phyloP scores from a whole-genome alignment of 1,140 invertebrate genomes.

The Antheraea mylitta region DNA sequence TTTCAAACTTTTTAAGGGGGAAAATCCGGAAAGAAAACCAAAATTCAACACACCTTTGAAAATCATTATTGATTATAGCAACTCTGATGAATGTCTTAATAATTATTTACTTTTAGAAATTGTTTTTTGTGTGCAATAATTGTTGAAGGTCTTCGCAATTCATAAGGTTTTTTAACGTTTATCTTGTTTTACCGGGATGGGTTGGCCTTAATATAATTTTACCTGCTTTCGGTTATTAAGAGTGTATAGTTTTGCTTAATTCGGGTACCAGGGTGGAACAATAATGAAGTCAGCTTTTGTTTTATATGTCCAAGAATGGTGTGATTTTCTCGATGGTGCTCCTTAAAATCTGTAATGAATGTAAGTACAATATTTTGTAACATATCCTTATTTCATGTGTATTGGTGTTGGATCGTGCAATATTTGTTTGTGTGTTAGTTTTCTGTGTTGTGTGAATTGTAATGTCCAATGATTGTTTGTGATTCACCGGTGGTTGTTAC shows the following conservation, averaged over 20 bases:
- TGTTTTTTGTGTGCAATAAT: slow-evolving; percentile 4
- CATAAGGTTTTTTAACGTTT: not conserved
- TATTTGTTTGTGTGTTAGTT: slow-evolving; percentile 3
- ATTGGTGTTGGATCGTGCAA: slow-evolving; percentile 8
- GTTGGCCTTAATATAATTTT: slow-evolving; percentile 18
- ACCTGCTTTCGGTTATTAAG: slow-evolving; percentile 29
- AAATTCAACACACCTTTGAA: not conserved
- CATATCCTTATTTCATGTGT: slow-evolving; percentile 16
- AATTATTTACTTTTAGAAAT: not conserved
- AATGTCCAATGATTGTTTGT: not conserved
- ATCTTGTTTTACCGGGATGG: slow-evolving; percentile 15
- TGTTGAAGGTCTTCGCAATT: not conserved
- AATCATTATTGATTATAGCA: not conserved
- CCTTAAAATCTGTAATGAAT: slow-evolving; percentile 21
- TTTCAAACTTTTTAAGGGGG: not conserved
- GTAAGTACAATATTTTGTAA: slow-evolving; percentile 41
- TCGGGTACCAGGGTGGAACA: slow-evolving; percentile 21
- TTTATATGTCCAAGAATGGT: slow-evolving; percentile 24
- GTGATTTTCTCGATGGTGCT: slow-evolving; percentile 35
- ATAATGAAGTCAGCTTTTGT: slow-evolving; percentile 29
- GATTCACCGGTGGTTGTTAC: slow-evolving; percentile 2
- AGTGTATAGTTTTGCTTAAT: slow-evolving; percentile 32
- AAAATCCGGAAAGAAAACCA: not conserved
- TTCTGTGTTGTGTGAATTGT: slow-evolving; percentile 4
- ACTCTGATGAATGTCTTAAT: not conserved